phyloP scores from a whole-genome alignment of 1,140 invertebrate genomes.

The Saxidomus purpurata region DNA sequence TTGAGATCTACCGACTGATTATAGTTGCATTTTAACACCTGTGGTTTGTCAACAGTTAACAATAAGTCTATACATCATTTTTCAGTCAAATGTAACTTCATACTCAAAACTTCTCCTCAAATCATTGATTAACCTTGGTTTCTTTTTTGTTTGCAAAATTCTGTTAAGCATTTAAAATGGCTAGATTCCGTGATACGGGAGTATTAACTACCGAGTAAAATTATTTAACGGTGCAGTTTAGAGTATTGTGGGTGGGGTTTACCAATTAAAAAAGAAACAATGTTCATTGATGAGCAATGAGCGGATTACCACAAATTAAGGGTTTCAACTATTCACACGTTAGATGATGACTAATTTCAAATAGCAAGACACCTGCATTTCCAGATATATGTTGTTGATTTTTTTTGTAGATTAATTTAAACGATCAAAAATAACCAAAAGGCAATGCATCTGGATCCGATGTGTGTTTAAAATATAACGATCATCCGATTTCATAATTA shows the following conservation, averaged over 20 bases:
- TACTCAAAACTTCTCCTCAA: slow-evolving; percentile 47
- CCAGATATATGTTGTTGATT: not conserved
- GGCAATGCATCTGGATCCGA: too few species aligned
- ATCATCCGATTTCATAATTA: too few species aligned
- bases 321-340: slow-evolving; percentile 20
- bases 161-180: slow-evolving; percentile 16
- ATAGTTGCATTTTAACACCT: slow-evolving; percentile 63
- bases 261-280: slow-evolving; percentile 53
- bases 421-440: too few species aligned
- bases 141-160: slow-evolving; percentile 21
- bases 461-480: too few species aligned
- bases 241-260: not conserved
- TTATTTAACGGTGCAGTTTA: slow-evolving; percentile 34
- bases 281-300: slow-evolving; percentile 42
- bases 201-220: not conserved
- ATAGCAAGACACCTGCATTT: not conserved
- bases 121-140: slow-evolving; percentile 41
- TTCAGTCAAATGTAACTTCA: slow-evolving; percentile 12
- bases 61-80: slow-evolving; percentile 37
- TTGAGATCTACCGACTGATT: slow-evolving; percentile 15
- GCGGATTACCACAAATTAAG: slow-evolving; percentile 40
- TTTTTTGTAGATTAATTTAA: too few species aligned
- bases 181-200: slow-evolving; percentile 49
- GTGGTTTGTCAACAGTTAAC: slow-evolving; percentile 14
- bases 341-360: slow-evolving; percentile 30